A percentile compares a stretch with the other conserved stretches of the same genome.
Conservation (phyloP, 2,888 invertebrate genomes). For the Linyphia triangularis region DNA sequence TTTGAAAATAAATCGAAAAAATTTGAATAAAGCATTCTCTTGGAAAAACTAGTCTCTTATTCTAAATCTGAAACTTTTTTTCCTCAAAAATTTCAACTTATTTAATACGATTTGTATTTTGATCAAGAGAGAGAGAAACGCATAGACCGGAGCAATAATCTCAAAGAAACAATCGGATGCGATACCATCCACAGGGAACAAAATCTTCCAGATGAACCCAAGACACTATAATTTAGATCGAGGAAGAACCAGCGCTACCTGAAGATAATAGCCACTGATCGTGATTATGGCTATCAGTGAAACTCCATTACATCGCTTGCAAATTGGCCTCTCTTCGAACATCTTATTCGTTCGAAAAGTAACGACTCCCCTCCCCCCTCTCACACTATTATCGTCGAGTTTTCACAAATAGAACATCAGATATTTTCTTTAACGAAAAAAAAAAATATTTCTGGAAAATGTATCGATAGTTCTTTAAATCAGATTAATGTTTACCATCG, state of each 20-base stretch:
- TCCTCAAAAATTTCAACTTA: neutral
- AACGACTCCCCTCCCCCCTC: conserved; percentile 21
- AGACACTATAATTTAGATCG: conserved; percentile 57
- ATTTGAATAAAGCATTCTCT: neutral
- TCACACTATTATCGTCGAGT: conserved; percentile 15
- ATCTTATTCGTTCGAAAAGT: conserved; percentile 20
- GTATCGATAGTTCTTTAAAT: neutral
- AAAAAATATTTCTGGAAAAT: neutral
- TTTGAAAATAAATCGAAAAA: neutral
- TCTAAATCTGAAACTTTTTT: neutral
- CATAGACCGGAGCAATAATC: conserved; percentile 17
- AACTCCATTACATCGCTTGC: conserved; percentile 56
- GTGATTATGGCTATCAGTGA: conserved; percentile 69
- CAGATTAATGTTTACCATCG: neutral
- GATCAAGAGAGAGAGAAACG: conserved; percentile 13
- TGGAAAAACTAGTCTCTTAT: neutral
- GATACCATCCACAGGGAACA: neutral
- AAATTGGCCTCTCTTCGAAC: conserved; percentile 63
- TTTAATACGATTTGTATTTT: conserved; percentile 42
- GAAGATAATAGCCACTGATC: conserved; percentile 44
- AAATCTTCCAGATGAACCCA: conserved; percentile 8
- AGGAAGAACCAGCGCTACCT: conserved; percentile 56
- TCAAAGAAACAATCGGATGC: conserved; percentile 17
- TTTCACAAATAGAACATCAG: conserved; percentile 29
- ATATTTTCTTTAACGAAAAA: neutral